Conservation (phyloP, 2,113 vertebrate species). For the Oreochromis niloticus region DNA sequence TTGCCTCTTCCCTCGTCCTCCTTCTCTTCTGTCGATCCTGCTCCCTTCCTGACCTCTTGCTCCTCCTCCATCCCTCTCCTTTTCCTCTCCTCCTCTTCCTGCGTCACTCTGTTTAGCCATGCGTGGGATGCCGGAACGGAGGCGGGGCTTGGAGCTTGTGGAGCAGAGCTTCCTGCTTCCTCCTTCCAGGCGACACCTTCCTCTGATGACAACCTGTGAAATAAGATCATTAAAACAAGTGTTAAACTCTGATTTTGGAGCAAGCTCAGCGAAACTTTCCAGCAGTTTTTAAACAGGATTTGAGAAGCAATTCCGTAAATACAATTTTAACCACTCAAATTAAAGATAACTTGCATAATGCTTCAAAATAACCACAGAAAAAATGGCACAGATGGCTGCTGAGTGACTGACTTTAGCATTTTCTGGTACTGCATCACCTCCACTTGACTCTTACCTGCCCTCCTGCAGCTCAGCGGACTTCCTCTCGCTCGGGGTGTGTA, state of each 20-base stretch:
- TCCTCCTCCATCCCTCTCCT: conserved; percentile 76
- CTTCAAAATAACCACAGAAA: not conserved
- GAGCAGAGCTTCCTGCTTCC: conserved; percentile 14
- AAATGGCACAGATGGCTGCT: not conserved
- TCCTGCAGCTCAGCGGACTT: conserved; percentile 63
- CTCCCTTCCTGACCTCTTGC: conserved; percentile 62
- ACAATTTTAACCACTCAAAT: not conserved
- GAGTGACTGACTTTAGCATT: not conserved
- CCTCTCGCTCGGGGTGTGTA: conserved; percentile 37
- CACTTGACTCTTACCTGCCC: conserved; percentile 38
- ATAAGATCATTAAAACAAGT: not conserved
- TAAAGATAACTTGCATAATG: not conserved
- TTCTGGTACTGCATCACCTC: not conserved
- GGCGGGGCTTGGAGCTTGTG: conserved; percentile 30
- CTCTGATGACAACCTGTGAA: conserved; percentile 50
- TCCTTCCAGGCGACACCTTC: conserved; percentile 62
- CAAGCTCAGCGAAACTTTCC: rapidly evolving
- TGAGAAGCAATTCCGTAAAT: not conserved
- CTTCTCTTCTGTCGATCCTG: conserved; percentile 36
- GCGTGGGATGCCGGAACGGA: conserved; percentile 51
- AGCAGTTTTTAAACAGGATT: not conserved
- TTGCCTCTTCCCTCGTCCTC: conserved; percentile 48
- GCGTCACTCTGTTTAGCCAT: conserved; percentile 75
- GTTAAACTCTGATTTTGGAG: not conserved
- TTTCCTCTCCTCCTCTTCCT: conserved; percentile 78